phyloP scores from a whole-genome alignment of 1,140 invertebrate genomes.

The Elymnias hypermnestra region DNA sequence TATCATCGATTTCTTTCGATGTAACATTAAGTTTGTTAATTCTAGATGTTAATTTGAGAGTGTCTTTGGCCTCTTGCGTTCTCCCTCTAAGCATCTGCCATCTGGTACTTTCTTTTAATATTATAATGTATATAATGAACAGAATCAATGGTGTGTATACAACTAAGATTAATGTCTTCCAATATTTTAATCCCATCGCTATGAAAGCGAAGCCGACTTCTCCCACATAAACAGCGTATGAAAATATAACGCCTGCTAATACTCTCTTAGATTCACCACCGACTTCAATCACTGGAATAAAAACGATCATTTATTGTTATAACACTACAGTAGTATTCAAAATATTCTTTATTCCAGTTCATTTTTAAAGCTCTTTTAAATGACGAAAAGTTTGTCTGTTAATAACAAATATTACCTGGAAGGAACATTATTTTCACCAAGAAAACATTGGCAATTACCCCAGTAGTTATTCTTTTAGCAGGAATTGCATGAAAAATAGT shows the following conservation, averaged over 20 bases:
- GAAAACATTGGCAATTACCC: no score
- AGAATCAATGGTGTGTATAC: slow-evolving; percentile 48
- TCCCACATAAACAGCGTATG: slow-evolving; percentile 48
- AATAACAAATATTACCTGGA: no score
- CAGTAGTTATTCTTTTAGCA: no score
- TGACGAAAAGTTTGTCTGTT: no score
- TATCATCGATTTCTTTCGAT: slow-evolving; percentile 34
- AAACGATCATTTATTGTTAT: no score
- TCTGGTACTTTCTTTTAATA: slow-evolving; percentile 49
- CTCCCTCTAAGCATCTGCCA: slow-evolving; percentile 56
- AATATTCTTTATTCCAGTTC: no score
- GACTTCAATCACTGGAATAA: slow-evolving; percentile 57
- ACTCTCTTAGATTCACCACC: slow-evolving; percentile 47
- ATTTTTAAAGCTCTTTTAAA: no score
- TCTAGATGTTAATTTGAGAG: slow-evolving; percentile 39
- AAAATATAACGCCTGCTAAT: slow-evolving; percentile 46
- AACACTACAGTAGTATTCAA: no score
- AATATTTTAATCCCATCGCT: slow-evolving; percentile 48
- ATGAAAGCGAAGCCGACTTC: slow-evolving; percentile 48
- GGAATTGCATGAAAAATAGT: no score
- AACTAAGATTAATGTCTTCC: slow-evolving; percentile 45
- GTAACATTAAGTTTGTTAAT: slow-evolving; percentile 42
- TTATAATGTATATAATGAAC: slow-evolving; percentile 34
- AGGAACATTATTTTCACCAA: no score
- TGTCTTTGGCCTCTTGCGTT: slow-evolving; percentile 39